Percentiles rank a stretch among this genome's conserved stretches.
phyloP scores from a whole-genome alignment of 2,797 vertebrate genomes.

The Cynopterus sphinx region DNA sequence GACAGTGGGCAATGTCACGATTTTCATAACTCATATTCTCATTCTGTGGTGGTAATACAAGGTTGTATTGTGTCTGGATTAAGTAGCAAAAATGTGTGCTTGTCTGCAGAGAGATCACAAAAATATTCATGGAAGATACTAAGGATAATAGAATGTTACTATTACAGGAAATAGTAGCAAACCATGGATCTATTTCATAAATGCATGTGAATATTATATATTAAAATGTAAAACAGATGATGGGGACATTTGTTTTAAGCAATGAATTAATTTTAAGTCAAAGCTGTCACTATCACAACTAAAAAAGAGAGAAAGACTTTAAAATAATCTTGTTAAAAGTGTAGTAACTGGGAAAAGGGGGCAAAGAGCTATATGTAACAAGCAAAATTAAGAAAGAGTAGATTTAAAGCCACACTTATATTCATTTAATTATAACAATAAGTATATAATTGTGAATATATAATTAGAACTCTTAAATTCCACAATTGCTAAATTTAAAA shows the following conservation, averaged over 20 bases:
- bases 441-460: neutral
- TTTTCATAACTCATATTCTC: constrained; percentile 78
- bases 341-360: neutral
- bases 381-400: neutral
- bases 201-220: neutral
- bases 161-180: neutral
- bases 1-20: constrained; percentile 1
- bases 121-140: neutral
- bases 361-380: neutral
- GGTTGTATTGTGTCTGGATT: constrained; percentile 70
- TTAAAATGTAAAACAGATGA: constrained; percentile 29
- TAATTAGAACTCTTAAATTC: neutral
- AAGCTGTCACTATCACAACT: constrained; percentile 11
- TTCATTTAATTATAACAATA: neutral
- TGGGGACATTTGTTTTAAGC: neutral
- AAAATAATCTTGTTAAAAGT: constrained; percentile 19
- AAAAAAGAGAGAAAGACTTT: neutral
- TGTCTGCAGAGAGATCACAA: neutral
- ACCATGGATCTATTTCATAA: neutral
- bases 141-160: neutral
- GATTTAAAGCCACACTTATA: neutral
- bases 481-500: neutral
- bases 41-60: constrained; percentile 65
- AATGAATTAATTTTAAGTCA: constrained; percentile 45
- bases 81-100: constrained; percentile 46